A percentile compares a stretch with the other conserved stretches of the same genome.
Evolutionary conservation across 2,113 vertebrate species (phyloP).

Genomic region (Heteronetta atricapilla): DNA sequence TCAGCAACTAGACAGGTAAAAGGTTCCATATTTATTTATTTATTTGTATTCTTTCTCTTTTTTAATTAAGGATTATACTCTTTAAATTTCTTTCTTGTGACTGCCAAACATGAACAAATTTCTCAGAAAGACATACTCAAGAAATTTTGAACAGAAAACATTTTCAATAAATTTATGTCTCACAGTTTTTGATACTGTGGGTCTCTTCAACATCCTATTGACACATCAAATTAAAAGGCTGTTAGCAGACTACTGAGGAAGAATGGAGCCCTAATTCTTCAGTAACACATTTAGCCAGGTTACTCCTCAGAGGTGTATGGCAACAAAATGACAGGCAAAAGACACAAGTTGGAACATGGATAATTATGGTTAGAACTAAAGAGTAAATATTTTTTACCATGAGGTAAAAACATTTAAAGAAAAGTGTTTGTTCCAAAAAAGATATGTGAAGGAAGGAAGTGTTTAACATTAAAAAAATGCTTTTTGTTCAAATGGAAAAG

Average conservation of each 20-base stretch:
- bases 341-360: background rate
- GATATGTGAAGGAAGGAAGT: rapidly evolving
- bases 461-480: background rate
- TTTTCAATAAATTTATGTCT: slow-evolving; percentile 9
- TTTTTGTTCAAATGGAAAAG: background rate
- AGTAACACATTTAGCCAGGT: background rate
- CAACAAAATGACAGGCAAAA: background rate
- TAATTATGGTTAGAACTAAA: background rate
- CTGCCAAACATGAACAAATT: background rate
- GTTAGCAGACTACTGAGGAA: slow-evolving; percentile 25
- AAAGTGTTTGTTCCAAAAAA: background rate
- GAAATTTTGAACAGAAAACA: background rate
- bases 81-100: background rate
- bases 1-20: background rate
- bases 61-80: background rate
- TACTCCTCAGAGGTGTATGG: background rate
- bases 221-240: slow-evolving; percentile 1
- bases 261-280: background rate
- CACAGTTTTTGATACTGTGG: background rate
- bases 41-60: background rate
- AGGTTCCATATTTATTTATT: background rate
- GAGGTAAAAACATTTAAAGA: background rate
- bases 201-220: background rate
- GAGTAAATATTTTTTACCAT: background rate
- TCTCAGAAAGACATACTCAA: background rate